Base-by-base conservation (phyloP, 2,113 vertebrate genomes). In the Scolopax mira region DNA sequence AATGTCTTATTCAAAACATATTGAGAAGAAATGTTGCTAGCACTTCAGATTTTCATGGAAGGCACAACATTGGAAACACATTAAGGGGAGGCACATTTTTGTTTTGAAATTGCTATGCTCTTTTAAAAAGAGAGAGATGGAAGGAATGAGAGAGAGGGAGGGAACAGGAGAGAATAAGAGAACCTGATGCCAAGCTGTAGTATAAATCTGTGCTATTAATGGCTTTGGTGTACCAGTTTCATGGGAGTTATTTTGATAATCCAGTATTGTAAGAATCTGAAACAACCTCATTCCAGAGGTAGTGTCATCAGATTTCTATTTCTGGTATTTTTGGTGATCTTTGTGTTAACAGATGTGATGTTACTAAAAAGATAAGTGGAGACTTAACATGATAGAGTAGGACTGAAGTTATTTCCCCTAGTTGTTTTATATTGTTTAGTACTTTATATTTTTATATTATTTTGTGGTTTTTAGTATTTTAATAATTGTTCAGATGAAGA, bases 141-240 rank as follows among this genome's bases (percentile, higher is more conserved):
- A 37, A 18, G 23, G 35, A 73, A 42, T 33, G 31, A 57, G 37
- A 46, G 66, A 24, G 84, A 84, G 54, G 4, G 60, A 70, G 28
- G 58, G 46, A 85, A 66, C 6, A 2, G 72, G 18, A 92, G 90
- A 74, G 80, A 81, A 84, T 81, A 80, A 57, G 46, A 89, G 66
- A 95, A 89, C 78, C n/a, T 49, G 55, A 57, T 94, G 93, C 91
- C 89, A 83, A 91, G 77, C 44, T 79, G 74, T 82, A 77, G 91
- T 91, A 94, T 89, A 91, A 88, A 88, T 93, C 74, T 93, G 62
- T 85, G 89, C 94, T 96, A 94, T 95, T 97, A 94, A 96, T 95
- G 96, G 87, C 91, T 95, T 95, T 96, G 93, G 95, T 94, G 73
- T 97, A 95, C 91, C 78, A 72, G 89, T 96, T 97, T 94, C 96